Percentiles rank a stretch among this genome's conserved stretches.
phyloP scores from a whole-genome alignment of 2,113 vertebrate species.

The Pseudopipra pipra region DNA sequence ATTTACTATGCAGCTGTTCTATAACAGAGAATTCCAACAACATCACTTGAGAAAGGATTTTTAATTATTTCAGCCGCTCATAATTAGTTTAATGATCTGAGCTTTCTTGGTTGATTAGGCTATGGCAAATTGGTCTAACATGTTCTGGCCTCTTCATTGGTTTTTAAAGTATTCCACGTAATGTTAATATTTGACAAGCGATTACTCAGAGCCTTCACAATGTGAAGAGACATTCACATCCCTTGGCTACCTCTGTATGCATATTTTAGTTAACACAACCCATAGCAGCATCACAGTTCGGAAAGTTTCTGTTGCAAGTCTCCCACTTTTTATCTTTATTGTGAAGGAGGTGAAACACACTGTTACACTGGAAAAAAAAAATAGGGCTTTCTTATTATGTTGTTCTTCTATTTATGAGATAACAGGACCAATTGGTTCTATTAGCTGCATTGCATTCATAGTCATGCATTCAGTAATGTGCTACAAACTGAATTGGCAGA shows the following conservation, averaged over 20 bases:
- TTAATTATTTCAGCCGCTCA: neutral
- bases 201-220: neutral
- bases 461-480: neutral
- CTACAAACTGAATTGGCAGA: neutral
- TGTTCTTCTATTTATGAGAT: neutral
- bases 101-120: slow-evolving; percentile 4
- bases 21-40: slow-evolving; percentile 7
- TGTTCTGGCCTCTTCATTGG: neutral
- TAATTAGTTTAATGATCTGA: slow-evolving; percentile 42
- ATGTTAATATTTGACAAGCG: neutral
- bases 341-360: neutral
- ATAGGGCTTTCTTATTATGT: neutral
- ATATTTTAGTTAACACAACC: neutral
- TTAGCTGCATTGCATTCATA: neutral
- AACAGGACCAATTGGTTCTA: neutral
- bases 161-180: slow-evolving; percentile 3
- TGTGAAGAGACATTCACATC: neutral
- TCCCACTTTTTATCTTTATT: neutral
- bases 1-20: slow-evolving; percentile 2
- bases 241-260: neutral
- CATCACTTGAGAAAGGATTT: neutral
- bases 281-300: neutral
- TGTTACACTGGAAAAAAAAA: neutral
- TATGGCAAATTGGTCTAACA: neutral
- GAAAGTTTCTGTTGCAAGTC: neutral